phyloP scores from a whole-genome alignment of 2,888 invertebrate species.

The Nomada fabriciana region DNA sequence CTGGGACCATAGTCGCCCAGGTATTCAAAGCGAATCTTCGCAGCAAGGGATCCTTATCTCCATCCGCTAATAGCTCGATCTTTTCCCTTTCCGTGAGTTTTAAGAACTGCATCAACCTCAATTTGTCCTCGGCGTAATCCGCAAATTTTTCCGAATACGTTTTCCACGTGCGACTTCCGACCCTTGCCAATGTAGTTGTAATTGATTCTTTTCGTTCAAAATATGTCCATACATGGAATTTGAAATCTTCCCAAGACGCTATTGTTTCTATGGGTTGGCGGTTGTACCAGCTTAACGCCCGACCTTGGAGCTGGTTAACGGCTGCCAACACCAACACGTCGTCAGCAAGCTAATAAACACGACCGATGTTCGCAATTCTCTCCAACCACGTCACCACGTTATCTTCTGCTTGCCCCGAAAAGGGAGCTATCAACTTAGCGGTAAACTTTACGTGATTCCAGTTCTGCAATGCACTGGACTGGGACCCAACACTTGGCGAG shows the following conservation, averaged over 20 bases:
- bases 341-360: background rate
- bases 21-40: background rate
- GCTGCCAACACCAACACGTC: background rate
- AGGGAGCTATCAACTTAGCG: no score
- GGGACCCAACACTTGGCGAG: no score
- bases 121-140: background rate
- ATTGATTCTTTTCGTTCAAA: background rate
- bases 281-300: conserved; percentile 7
- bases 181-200: background rate
- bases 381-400: background rate
- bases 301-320: background rate
- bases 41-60: background rate
- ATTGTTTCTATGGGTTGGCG: background rate
- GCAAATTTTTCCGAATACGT: background rate
- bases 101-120: conserved; percentile 6
- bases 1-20: background rate
- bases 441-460: no score
- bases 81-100: background rate
- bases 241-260: background rate
- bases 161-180: background rate
- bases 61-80: background rate
- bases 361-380: background rate
- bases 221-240: background rate
- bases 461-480: no score
- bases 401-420: no score